Conservation (phyloP, 2,113 vertebrate species). For the Vulpes vulpes region DNA sequence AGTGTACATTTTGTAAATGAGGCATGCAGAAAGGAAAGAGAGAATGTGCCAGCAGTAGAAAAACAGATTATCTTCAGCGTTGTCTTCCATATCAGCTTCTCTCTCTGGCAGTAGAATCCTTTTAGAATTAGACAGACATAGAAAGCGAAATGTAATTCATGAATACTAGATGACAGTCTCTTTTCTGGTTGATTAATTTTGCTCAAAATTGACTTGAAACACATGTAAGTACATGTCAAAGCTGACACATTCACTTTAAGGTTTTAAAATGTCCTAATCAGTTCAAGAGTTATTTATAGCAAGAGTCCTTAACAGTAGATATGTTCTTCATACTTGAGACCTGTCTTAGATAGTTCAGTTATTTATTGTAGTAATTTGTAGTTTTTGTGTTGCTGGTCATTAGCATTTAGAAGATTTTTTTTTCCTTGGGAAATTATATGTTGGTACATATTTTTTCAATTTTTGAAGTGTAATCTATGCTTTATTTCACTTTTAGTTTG, state of each 20-base stretch:
- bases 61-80: background rate
- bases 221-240: background rate
- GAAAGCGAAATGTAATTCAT: slow-evolving; percentile 26
- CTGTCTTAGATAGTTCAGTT: background rate
- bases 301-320: background rate
- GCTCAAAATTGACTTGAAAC: slow-evolving; percentile 61
- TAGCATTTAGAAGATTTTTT: slow-evolving; percentile 48
- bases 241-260: slow-evolving; percentile 37
- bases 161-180: background rate
- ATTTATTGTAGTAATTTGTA: background rate
- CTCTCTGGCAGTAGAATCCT: background rate
- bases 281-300: slow-evolving; percentile 60
- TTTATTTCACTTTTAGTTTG: slow-evolving; percentile 42
- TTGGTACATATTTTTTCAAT: background rate
- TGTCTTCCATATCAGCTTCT: background rate
- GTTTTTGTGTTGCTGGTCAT: background rate
- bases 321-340: slow-evolving; percentile 24
- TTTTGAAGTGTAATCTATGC: slow-evolving; percentile 31
- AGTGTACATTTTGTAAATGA: background rate
- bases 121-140: background rate
- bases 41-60: background rate
- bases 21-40: background rate
- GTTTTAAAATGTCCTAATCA: slow-evolving; percentile 33
- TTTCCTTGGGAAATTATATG: background rate
- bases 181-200: slow-evolving; percentile 64